Evolutionary conservation across 2,888 invertebrate species (phyloP).

Genomic region (Brenthis daphne): DNA sequence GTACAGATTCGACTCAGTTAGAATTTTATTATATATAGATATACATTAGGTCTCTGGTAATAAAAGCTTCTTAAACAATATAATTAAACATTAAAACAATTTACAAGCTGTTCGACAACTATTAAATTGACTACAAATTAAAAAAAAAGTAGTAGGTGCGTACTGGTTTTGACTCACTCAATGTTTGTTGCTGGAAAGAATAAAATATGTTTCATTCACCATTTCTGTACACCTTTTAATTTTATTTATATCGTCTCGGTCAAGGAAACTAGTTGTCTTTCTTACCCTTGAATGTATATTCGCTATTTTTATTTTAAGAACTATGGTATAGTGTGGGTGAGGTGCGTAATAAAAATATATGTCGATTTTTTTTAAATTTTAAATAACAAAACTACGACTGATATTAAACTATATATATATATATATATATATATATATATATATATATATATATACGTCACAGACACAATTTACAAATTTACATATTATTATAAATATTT

Average conservation of each 20-base stretch:
- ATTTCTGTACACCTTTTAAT: conserved; percentile 18
- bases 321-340: conserved; percentile 12
- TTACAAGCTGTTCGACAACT: neutral
- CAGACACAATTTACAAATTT: too few species aligned
- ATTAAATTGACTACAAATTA: neutral
- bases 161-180: conserved; percentile 1
- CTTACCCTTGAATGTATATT: conserved; percentile 7
- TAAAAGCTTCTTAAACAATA: neutral
- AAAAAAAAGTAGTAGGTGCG: neutral
- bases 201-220: conserved; percentile 27
- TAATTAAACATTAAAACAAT: neutral
- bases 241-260: conserved; percentile 30
- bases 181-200: conserved; percentile 13
- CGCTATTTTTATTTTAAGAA: conserved; percentile 16
- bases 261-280: conserved; percentile 28
- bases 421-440: too few species aligned
- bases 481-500: too few species aligned
- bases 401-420: too few species aligned
- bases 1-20: too few species aligned
- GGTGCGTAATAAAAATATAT: conserved; percentile 1
- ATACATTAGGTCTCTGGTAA: neutral
- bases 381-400: neutral
- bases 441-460: too few species aligned
- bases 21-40: too few species aligned
- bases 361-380: conserved; percentile 5